Base-by-base conservation (phyloP, 2,888 invertebrate species). In the Eilema sororculum region DNA sequence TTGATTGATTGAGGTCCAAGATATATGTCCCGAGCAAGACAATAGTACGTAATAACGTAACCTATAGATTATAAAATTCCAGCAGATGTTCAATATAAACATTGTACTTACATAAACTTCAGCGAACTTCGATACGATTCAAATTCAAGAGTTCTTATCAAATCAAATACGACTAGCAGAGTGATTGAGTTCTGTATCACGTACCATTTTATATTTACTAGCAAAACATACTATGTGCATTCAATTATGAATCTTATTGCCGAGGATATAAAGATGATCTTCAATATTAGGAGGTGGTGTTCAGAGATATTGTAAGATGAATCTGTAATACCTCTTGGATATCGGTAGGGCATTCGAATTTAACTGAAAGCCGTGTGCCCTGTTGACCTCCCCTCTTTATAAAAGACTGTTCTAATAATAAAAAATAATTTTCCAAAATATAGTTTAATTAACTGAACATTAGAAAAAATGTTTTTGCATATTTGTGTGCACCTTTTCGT, bases 91-190 rank as follows among this genome's bases (percentile, higher is more conserved):
- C 24, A 68, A 28, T 20, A 64, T 59, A 65, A 71, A 69, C 63
- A 69, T 68, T 24, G 12, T 13, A 64, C 41, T 3, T 41, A 41
- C 52, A 2, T 25, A 79, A 72, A 74, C 72, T 73, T 62, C 67
- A 37, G 70, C 52, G 28, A 71, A 61, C 77, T 75, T 65, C 72
- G 73, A 71, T 72, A 71, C 71, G 68, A 69, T 73, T 67, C 62
- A 69, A 74, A 76, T 75, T 78, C 79, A 80, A 86, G 90, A 86
- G 87, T 84, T 85, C 92, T 90, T 86, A 82, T 82, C 84, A 88
- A 88, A 89, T 89, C 93, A 93, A 93, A 93, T 90, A 93, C 83
- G 84, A 88, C 89, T 89, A 86, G 89, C 86, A 88, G 91, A 92
- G 90, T 91, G 92, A 93, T 92, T 90, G 91, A 89, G 89, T 89